These are phyloP conservation scores for Synergus gifuensis DNA, from an alignment of 2,888 invertebrate species.

Conservation along the genomic window DNA sequence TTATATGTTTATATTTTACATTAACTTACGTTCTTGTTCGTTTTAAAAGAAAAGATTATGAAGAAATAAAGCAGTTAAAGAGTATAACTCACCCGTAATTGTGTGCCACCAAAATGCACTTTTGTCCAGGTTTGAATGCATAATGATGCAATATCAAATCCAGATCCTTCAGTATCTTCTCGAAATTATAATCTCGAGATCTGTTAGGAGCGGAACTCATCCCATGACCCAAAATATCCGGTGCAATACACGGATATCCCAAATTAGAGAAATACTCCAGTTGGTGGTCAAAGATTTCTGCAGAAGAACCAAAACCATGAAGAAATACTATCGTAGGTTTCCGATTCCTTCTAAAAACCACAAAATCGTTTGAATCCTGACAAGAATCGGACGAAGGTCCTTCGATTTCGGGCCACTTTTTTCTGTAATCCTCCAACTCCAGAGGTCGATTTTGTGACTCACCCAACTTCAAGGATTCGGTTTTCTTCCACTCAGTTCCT, in stretches of 20 bases:
- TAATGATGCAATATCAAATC: constrained; percentile 82
- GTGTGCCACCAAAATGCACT: constrained; percentile 83
- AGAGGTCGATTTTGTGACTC: constrained; percentile 51
- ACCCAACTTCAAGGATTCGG: constrained; percentile 39
- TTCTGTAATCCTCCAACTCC: constrained; percentile 62
- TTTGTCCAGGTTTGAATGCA: constrained; percentile 79
- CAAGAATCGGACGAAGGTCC: constrained; percentile 8
- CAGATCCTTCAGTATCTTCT: constrained; percentile 81
- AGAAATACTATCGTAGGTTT: constrained; percentile 82
- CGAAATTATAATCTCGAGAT: constrained; percentile 81
- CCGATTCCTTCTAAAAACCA: constrained; percentile 64
- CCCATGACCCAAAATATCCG: constrained; percentile 85
- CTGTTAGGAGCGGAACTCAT: constrained; percentile 82
- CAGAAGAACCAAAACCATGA: constrained; percentile 84
- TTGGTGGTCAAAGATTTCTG: constrained; percentile 82
- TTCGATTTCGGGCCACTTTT: constrained; percentile 56
- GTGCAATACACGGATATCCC: constrained; percentile 83
- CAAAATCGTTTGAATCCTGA: constrained; percentile 55
- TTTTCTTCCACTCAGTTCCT: constrained; percentile 11
- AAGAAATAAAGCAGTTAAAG: neutral
- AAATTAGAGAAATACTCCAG: constrained; percentile 80
- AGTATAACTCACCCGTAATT: constrained; percentile 82
- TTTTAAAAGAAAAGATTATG: neutral
- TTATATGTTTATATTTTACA: neutral
- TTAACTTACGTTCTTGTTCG: too few relatives aligned